Evolutionary conservation across 2,797 vertebrate species (phyloP).

Genomic region (Pelochelys cantorii): DNA sequence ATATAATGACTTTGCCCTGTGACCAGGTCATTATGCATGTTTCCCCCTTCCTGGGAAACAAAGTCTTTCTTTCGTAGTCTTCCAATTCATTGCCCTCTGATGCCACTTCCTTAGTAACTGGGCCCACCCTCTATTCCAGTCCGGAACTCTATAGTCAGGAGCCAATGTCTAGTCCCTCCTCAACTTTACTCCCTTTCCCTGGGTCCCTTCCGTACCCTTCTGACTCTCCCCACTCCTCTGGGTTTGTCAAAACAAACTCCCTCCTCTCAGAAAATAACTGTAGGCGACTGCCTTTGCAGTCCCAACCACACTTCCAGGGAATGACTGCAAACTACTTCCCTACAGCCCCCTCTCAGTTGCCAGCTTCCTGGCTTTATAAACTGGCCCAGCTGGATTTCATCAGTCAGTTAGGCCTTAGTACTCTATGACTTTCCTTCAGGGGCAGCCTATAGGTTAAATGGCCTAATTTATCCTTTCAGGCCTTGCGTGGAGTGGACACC

Average conservation of each 20-base stretch:
- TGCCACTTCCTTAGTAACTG: neutral
- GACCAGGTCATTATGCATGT: neutral
- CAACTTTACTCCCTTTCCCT: neutral
- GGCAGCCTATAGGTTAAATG: neutral
- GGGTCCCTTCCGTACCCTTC: neutral
- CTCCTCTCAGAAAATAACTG: neutral
- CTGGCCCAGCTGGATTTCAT: neutral
- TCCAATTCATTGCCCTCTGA: neutral
- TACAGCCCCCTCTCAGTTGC: neutral
- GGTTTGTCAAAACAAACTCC: neutral
- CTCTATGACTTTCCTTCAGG: neutral
- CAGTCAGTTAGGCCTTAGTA: neutral
- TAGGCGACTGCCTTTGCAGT: neutral
- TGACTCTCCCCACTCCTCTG: neutral
- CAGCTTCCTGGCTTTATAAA: neutral
- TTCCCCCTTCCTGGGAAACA: neutral
- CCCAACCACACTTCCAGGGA: neutral
- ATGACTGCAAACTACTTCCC: neutral
- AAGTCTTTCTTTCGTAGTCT: neutral
- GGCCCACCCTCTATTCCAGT: neutral
- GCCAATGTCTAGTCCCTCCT: neutral
- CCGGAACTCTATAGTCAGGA: neutral
- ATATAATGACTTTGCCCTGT: neutral
- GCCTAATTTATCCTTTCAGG: neutral
- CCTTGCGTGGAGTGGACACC: neutral